Conservation (phyloP, 2,113 vertebrate genomes). For the Trichomycterus rosablanca region DNA sequence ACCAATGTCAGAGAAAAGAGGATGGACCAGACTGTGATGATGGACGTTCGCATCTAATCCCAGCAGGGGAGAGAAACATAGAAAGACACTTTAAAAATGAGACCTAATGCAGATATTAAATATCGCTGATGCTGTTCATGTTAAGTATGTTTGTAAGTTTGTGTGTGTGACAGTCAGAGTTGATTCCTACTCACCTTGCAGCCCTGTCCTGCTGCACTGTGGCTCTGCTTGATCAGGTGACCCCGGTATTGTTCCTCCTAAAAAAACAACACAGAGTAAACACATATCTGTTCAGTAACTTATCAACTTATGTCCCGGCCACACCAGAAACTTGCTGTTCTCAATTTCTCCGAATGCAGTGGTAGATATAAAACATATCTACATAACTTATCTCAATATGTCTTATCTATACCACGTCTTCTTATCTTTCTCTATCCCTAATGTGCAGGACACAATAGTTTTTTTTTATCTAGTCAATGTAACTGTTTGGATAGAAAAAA, state of each 20-base stretch:
- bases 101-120: neutral
- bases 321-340: too few species aligned
- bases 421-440: too few species aligned
- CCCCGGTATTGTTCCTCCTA: conserved; percentile 82
- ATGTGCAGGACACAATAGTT: too few species aligned
- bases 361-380: too few species aligned
- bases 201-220: conserved; percentile 60
- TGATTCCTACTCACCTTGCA: conserved; percentile 28
- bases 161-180: neutral
- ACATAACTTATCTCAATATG: too few species aligned
- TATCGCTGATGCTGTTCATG: neutral
- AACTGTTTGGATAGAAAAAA: too few species aligned
- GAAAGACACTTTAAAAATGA: neutral
- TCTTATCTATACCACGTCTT: too few species aligned
- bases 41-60: conserved; percentile 18
- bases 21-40: conserved; percentile 65
- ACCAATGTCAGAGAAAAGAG: conserved; percentile 75
- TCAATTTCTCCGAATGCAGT: too few species aligned
- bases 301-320: too few species aligned
- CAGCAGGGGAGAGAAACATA: neutral
- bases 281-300: too few species aligned
- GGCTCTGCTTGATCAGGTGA: conserved; percentile 68
- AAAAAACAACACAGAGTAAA: conserved; percentile 4
- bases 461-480: too few species aligned
- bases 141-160: neutral